phyloP scores from a whole-genome alignment of 23 tunicate genomes.

The Halocynthia aurantium region DNA sequence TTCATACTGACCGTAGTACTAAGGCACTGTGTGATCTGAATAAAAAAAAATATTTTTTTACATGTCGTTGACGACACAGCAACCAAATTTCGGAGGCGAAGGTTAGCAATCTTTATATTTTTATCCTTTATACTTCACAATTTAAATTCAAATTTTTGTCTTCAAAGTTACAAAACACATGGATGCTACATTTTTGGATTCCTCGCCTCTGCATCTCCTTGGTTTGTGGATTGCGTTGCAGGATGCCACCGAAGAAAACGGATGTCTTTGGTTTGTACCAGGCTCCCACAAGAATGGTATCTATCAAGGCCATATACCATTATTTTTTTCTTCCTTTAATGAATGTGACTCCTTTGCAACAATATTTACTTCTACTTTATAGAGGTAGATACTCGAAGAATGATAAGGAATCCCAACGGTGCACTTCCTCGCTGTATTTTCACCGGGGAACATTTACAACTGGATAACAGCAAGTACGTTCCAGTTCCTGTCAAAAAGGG shows the following conservation, averaged over 20 bases:
- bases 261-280: constrained; percentile 57
- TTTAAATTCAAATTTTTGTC: no score
- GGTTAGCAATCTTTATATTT: background rate
- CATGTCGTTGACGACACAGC: background rate
- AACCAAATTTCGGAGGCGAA: constrained; percentile 6
- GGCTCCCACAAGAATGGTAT: constrained; percentile 72
- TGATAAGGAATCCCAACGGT: constrained; percentile 57
- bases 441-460: constrained; percentile 38
- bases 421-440: constrained; percentile 20
- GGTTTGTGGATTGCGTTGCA: constrained; percentile 89
- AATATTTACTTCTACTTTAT: background rate
- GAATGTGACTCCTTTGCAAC: no score
- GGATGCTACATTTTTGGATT: constrained; percentile 67
- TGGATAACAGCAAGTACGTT: constrained; percentile 33
- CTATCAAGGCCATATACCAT: background rate
- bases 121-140: no score
- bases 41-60: no score
- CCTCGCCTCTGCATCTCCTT: constrained; percentile 52
- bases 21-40: no score
- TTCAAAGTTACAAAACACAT: constrained; percentile 50
- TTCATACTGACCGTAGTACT: no score
- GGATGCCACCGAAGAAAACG: constrained; percentile 74
- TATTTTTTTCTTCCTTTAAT: no score
- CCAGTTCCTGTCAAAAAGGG: constrained; percentile 58
- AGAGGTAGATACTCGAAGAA: constrained; percentile 35